Evolutionary conservation across 2,797 vertebrate species (phyloP), one percentile per base, ranked within the genome.

Genomic region (Pseudomugil tenellus): DNA sequence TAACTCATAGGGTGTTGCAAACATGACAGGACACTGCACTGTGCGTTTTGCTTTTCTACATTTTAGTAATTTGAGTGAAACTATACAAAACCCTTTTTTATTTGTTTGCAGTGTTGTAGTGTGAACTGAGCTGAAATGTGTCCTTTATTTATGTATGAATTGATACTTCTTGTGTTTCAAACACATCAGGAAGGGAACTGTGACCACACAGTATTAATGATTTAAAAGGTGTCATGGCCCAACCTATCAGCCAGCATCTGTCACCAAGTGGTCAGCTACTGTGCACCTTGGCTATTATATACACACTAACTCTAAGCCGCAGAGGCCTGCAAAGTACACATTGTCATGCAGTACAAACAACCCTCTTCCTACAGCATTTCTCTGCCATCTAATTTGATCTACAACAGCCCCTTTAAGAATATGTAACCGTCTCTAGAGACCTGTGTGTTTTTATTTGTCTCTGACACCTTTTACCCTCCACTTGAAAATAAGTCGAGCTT

Each of bases 211-310:
- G 76, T 32, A 41, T 74, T 56, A 75, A 54, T 53, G 48, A 79
- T 75, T 77, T 49, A 63, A 69, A 63, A 72, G 54, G 54, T 63
- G 74, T 53, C 76, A 59, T 63, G 67, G 69, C 69, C 53, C 53
- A 57, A 49, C 60, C 79, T 83, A 80, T 89, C 85, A 79, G 58
- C 79, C 77, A 60, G 66, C 73, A 74, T 90, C 81, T 84, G 77
- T 90, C 87, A 89, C 65, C 21, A 12, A 74, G 84, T 74, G 84
- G 78, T 83, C 84, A 82, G 81, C 86, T 90, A 86, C 87, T 87
- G 87, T 86, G 85, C 67, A 79, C 77, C 63, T 57, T 59, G 57
- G 72, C 72, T 76, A 82, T 83, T 84, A 84, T 76, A 85, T 73
- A 78, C 83, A 85, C 67, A 79, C 59, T 28, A 11, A 46, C 65